These are phyloP conservation scores for Machimus atricapillus DNA, from an alignment of 2,888 invertebrate species.

Conservation along the genomic window DNA sequence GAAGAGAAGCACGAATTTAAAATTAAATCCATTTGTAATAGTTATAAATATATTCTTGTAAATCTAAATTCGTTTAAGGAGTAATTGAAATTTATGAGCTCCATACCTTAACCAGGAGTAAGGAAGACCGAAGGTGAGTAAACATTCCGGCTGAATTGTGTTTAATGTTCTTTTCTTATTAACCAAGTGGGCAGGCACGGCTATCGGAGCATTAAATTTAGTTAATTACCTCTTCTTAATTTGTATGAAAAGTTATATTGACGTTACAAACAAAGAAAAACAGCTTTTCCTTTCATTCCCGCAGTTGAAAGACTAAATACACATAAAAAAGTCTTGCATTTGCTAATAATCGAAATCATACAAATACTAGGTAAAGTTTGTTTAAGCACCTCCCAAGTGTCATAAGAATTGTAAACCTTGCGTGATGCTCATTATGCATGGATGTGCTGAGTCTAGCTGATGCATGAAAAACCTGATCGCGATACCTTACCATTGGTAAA, in stretches of 20 bases:
- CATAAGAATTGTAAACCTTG: conserved; percentile 2
- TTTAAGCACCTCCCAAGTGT: conserved; percentile 32
- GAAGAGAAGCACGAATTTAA: background rate
- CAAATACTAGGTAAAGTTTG: background rate
- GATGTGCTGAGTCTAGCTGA: background rate
- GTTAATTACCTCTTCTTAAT: conserved; percentile 37
- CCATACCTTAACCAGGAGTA: background rate
- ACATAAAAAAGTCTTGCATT: background rate
- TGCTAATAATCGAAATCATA: background rate
- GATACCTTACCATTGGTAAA: conserved; percentile 13
- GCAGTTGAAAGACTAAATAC: background rate
- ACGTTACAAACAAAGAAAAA: background rate
- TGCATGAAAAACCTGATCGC: conserved; percentile 16
- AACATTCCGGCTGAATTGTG: background rate
- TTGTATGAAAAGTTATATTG: conserved; percentile 19
- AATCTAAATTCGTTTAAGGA: conserved; percentile 22
- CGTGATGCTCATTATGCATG: conserved; percentile 5
- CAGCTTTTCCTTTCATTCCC: background rate
- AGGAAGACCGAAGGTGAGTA: background rate
- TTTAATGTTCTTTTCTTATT: background rate
- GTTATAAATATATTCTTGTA: conserved; percentile 32
- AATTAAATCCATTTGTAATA: conserved; percentile 20
- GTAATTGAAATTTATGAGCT: conserved; percentile 38
- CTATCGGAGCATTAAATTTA: conserved; percentile 31
- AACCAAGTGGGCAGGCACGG: background rate